Evolutionary conservation across 2,888 invertebrate genomes (phyloP).

Genomic region (Beris chalybata): DNA sequence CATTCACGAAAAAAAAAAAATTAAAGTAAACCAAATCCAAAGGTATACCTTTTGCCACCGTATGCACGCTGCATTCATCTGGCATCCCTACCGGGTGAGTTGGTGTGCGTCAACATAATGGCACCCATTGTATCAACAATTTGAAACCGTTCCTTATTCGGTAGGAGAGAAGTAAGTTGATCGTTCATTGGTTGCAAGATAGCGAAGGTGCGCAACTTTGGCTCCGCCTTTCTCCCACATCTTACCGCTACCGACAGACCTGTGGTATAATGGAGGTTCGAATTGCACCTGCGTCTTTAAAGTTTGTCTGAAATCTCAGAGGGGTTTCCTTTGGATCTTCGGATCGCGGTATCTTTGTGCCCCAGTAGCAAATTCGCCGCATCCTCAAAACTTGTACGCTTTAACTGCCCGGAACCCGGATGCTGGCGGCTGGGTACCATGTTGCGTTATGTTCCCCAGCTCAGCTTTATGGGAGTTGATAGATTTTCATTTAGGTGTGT

Average conservation of each 20-base stretch:
- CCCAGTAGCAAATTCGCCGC: neutral
- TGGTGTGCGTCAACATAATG: slow-evolving; percentile 12
- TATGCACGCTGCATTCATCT: neutral
- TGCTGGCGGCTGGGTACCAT: neutral
- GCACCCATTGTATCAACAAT: slow-evolving; percentile 20
- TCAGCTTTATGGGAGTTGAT: neutral
- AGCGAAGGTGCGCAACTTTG: neutral
- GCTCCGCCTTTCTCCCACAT: slow-evolving; percentile 10
- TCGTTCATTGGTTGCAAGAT: slow-evolving; percentile 8
- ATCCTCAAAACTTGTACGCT: neutral
- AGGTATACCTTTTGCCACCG: neutral
- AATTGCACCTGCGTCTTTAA: neutral
- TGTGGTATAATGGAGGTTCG: slow-evolving; percentile 3
- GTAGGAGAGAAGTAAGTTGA: neutral
- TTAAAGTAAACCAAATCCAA: neutral
- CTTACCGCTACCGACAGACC: neutral
- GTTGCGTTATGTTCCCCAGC: slow-evolving; percentile 1
- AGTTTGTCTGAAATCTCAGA: no score
- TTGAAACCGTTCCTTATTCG: neutral
- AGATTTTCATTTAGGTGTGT: neutral
- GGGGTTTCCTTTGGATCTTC: no score
- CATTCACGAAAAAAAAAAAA: slow-evolving; percentile 6
- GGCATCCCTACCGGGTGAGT: slow-evolving; percentile 9
- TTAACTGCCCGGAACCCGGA: neutral
- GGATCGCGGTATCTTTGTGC: no score